Evolutionary conservation across 2,888 invertebrate species (phyloP), one percentile per base, ranked within the genome.

Genomic region (Eristalinus aeneus): DNA sequence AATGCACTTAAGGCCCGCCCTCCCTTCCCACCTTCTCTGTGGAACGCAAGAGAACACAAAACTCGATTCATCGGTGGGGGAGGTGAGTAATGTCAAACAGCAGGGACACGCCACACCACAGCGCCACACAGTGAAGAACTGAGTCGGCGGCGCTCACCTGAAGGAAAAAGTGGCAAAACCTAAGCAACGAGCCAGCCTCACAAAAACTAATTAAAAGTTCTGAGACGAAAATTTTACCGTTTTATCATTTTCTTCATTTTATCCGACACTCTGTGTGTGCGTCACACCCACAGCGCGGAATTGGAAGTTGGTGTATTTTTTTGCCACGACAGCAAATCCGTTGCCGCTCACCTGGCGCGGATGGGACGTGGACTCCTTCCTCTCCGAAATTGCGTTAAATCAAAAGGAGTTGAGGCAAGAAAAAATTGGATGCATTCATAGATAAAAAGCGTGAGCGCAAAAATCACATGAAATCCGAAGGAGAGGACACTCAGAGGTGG

Each of bases 141-240:
- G 27, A 65, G 73, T 67, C 79, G 60, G 16, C 27, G 27, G 27
- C 73, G 11, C 54, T 73, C 20, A 69, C 69, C 71, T 60, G 75
- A 46, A 71, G 32, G 53, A 69, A 84, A 74, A 85, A 72, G 63
- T 71, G 60, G 64, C 72, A 82, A 83, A 77, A 75, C 65, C 75
- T 85, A 83, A 83, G 82, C 82, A 76, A 87, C 77, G 75, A 76
- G 72, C 75, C 74, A 81, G 87, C 73, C 81, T 82, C 78, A 87
- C 90, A 91, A 92, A 92, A 92, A 92, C 92, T 92, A 92, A 92
- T 92, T 92, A 92, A 92, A 92, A 92, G 92, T 92, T 92, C 89
- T 90, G 91, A 91, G 91, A 92, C 91, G 91, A 90, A 89, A 89
- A 89, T 90, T 90, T 90, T 90, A 90, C 89, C 78, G 80, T 83